These are phyloP conservation scores for Acrossocheilus fasciatus DNA, from an alignment of 2,797 vertebrate species.

Conservation along the genomic window DNA sequence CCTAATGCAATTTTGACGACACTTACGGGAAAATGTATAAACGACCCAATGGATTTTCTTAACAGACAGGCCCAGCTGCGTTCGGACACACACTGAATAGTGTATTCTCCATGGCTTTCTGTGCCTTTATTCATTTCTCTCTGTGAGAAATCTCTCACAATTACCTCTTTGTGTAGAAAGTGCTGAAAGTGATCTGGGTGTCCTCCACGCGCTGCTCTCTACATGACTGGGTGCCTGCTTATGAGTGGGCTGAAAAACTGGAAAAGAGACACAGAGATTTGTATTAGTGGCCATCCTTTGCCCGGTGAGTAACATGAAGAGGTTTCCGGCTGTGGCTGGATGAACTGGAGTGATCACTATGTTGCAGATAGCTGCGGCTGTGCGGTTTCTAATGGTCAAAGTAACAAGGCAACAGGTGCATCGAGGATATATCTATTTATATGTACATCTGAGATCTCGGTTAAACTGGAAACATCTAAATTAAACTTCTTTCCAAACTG, in stretches of 20 bases:
- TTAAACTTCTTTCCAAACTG: constrained; percentile 4
- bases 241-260: constrained; percentile 44
- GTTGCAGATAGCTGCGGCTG: constrained; percentile 1
- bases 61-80: constrained; percentile 22
- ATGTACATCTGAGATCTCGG: constrained; percentile 16
- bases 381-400: neutral
- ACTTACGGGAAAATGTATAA: constrained; percentile 31
- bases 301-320: constrained; percentile 27
- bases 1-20: neutral
- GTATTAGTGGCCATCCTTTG: constrained; percentile 16
- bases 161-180: constrained; percentile 76
- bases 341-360: constrained; percentile 22
- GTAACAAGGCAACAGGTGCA: constrained; percentile 54
- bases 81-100: constrained; percentile 29
- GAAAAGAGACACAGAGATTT: constrained; percentile 42
- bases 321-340: constrained; percentile 1
- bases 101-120: constrained; percentile 41
- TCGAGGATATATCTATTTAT: constrained; percentile 57
- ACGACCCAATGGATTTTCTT: constrained; percentile 14
- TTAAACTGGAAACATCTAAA: neutral
- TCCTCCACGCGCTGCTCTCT: constrained; percentile 64
- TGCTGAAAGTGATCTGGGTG: constrained; percentile 63
- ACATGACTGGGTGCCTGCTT: constrained; percentile 71
- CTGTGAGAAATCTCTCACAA: constrained; percentile 50
- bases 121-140: constrained; percentile 56